A percentile compares a stretch with the other conserved stretches of the same genome.
These are phyloP conservation scores for Rhaphigaster nebulosa DNA, from an alignment of 2,888 invertebrate genomes.

Conservation along the genomic window DNA sequence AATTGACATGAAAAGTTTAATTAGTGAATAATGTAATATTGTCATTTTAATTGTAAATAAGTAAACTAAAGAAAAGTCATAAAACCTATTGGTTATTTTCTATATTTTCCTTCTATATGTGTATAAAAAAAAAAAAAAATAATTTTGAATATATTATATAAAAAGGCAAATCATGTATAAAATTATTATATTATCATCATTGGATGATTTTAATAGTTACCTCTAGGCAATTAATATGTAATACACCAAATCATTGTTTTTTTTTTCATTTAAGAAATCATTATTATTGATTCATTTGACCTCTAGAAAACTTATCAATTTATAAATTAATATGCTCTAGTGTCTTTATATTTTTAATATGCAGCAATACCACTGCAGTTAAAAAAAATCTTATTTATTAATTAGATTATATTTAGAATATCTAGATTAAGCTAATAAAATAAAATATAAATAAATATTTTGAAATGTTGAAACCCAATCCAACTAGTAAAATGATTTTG, in stretches of 20 bases:
- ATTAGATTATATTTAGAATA: slow-evolving; percentile 28
- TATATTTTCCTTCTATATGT: neutral
- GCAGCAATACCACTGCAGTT: neutral
- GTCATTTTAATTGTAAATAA: slow-evolving; percentile 11
- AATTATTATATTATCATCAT: neutral
- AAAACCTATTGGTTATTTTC: neutral
- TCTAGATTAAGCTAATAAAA: slow-evolving; percentile 24
- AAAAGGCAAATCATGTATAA: neutral
- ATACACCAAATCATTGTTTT: slow-evolving; percentile 18
- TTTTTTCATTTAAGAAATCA: neutral
- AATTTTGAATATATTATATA: neutral
- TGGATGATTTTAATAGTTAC: neutral
- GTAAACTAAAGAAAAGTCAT: neutral
- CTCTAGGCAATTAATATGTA: neutral
- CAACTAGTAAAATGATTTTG: slow-evolving; percentile 11
- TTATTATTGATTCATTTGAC: neutral
- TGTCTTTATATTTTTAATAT: slow-evolving; percentile 21
- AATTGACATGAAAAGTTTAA: neutral
- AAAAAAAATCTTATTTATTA: neutral
- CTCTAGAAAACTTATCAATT: neutral
- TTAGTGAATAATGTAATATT: neutral
- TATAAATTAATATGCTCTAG: slow-evolving; percentile 36
- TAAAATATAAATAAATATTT: slow-evolving; percentile 34
- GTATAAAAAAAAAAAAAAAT: neutral
- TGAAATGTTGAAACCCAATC: slow-evolving; percentile 5